Evolutionary conservation across 1,140 invertebrate genomes (phyloP).

Genomic region (Saccostrea cuccullata): DNA sequence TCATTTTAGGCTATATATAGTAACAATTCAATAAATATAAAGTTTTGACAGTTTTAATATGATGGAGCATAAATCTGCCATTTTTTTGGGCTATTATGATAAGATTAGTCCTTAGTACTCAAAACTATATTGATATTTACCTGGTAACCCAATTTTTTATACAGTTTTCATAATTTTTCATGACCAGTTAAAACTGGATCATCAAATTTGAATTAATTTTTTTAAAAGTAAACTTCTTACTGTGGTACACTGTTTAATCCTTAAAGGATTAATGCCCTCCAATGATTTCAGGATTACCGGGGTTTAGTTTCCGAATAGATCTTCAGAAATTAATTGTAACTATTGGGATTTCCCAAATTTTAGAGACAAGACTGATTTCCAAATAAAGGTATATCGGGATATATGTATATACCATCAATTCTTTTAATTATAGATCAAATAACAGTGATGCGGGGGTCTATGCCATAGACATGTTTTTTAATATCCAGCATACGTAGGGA

Average conservation of each 20-base stretch:
- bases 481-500: neutral
- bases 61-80: neutral
- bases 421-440: neutral
- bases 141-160: neutral
- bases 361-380: neutral
- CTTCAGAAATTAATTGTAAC: neutral
- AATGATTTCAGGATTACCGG: neutral
- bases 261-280: no score
- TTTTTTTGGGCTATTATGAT: neutral
- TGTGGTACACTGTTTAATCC: no score
- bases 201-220: neutral
- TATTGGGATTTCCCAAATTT: no score
- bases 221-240: neutral
- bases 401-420: neutral
- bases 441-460: neutral
- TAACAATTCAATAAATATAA: slow-evolving; percentile 7
- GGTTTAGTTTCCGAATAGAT: neutral
- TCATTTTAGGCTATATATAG: neutral
- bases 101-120: neutral
- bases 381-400: neutral
- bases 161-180: neutral
- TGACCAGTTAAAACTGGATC: neutral
- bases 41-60: neutral
- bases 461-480: neutral
- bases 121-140: neutral